Conservation (phyloP, 2,888 invertebrate genomes). For the Allolobophora icterica region DNA sequence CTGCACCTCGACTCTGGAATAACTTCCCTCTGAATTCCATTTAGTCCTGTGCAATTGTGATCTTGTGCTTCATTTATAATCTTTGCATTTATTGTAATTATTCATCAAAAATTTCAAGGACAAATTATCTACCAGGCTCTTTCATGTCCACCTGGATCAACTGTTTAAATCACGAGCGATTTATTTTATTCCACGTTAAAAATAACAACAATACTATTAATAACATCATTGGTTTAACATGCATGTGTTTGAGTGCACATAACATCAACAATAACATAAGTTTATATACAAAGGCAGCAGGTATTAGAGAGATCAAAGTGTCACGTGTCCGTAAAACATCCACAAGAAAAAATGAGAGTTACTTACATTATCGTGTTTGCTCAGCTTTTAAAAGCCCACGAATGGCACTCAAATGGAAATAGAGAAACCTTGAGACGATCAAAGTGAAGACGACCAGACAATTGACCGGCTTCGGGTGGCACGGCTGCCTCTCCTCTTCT, state of each 20-base stretch:
- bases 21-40: too few relatives aligned
- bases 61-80: too few relatives aligned
- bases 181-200: not conserved
- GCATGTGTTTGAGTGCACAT: not conserved
- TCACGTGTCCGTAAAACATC: not conserved
- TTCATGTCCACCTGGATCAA: too few relatives aligned
- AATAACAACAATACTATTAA: not conserved
- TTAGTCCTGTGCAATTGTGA: too few relatives aligned
- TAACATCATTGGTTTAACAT: not conserved
- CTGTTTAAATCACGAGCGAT: too few relatives aligned
- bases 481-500: not conserved
- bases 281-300: not conserved
- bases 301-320: not conserved
- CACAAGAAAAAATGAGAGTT: not conserved
- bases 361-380: not conserved
- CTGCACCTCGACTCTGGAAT: too few relatives aligned
- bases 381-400: not conserved
- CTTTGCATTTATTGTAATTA: too few relatives aligned
- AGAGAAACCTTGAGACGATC: not conserved
- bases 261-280: not conserved
- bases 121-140: not conserved
- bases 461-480: not conserved
- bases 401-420: not conserved
- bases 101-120: not conserved
- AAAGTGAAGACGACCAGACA: not conserved